Evolutionary conservation across 2,797 vertebrate genomes (phyloP).

Genomic region (Salmo trutta): DNA sequence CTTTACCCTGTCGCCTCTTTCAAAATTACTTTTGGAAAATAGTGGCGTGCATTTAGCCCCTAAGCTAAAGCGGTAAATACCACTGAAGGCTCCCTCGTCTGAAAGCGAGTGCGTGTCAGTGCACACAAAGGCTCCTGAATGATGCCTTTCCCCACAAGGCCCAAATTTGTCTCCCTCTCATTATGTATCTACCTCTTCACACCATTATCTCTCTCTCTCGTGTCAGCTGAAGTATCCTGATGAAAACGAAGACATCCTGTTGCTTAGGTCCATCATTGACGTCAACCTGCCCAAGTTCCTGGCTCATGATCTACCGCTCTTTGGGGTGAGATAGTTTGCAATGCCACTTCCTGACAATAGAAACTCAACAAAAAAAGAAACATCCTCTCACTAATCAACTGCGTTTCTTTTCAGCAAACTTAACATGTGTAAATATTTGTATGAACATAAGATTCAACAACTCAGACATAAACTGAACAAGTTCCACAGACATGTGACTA

Average conservation of each 20-base stretch:
- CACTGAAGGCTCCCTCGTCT: slow-evolving; percentile 30
- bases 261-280: slow-evolving; percentile 90
- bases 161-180: slow-evolving; percentile 36
- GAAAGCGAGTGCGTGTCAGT: slow-evolving; percentile 28
- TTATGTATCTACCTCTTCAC: slow-evolving; percentile 5
- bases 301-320: slow-evolving; percentile 88
- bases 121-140: slow-evolving; percentile 37
- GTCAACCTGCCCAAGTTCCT: slow-evolving; percentile 92
- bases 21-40: slow-evolving; percentile 52
- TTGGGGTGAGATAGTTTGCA: slow-evolving; percentile 78
- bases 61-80: slow-evolving; percentile 41
- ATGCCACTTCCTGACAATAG: slow-evolving; percentile 16
- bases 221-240: slow-evolving; percentile 83
- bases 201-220: background rate
- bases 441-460: too few relatives aligned
- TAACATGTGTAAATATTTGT: too few relatives aligned
- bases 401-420: too few relatives aligned
- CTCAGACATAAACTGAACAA: too few relatives aligned
- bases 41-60: slow-evolving; percentile 32
- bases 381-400: too few relatives aligned
- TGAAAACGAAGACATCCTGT: slow-evolving; percentile 89
- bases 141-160: slow-evolving; percentile 34
- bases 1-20: slow-evolving; percentile 31
- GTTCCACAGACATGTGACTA: too few relatives aligned
- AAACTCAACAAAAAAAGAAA: too few relatives aligned